Evolutionary conservation across 2,113 vertebrate species (phyloP), one percentile per base, ranked within the genome.

Genomic region (Zingel zingel): DNA sequence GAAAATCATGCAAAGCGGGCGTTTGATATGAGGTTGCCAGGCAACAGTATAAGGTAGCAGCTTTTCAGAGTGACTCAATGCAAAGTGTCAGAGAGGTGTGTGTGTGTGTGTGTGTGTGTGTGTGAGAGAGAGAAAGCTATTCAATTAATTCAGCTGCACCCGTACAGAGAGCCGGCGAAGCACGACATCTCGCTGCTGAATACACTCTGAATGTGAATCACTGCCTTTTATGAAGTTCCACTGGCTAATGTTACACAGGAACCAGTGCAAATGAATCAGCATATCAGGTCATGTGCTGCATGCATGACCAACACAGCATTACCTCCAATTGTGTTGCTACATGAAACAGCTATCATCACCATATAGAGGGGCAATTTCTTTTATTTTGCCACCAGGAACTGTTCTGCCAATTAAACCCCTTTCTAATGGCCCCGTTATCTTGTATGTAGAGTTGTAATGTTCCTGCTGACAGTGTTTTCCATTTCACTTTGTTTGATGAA

Each of bases 1-100:
- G 45, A 68, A 80, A 77, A 86, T 84, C 79, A 82, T 84, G 83
- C 86, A 81, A 81, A 90, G 82, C 72, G 61, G 80, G 82, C 83
- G 71, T 92, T 93, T 90, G 82, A 93, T 89, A 84, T 45, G 47
- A 75, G 80, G 95, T 95, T 95, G 92, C 95, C 86, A 89, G 87
- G 94, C 94, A 95, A 95, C 94, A 64, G 70, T 54, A 75, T 86
- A 88, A 88, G 83, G 78, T 91, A 88, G 82, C 89, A 82, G 91
- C 81, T 89, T 85, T 86, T 89, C 85, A 82, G 71, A 91, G 75
- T 77, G 90, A 91, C 89, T 91, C 89, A 92, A 89, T 92, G 71
- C 79, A 81, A 87, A 91, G 80, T 89, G 91, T 88, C 57, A 65
- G 79, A 79, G 36, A 15, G 63, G 21, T 82, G 51, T 64, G 78